Conservation (phyloP, 2,797 vertebrate species). For the Ambastaia sidthimunki region DNA sequence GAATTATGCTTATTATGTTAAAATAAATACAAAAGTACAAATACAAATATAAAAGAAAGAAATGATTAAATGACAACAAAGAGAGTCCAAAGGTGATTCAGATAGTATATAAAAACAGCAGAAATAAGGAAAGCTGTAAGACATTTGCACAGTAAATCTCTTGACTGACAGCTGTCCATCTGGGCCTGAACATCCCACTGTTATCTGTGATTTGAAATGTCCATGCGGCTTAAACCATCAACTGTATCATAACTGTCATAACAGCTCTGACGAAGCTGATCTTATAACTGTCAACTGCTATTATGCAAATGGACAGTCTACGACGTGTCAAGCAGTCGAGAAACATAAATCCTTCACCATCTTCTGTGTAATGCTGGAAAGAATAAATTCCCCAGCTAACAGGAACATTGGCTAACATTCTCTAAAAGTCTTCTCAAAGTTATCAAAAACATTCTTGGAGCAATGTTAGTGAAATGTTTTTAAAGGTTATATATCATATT, state of each 20-base stretch:
- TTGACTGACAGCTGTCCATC: constrained; percentile 24
- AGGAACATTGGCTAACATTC: too few relatives aligned
- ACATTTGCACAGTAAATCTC: constrained; percentile 16
- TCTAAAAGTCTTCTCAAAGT: too few relatives aligned
- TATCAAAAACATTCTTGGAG: too few relatives aligned
- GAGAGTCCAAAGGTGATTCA: background rate
- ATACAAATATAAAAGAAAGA: constrained; percentile 9
- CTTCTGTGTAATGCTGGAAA: background rate
- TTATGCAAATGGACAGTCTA: background rate
- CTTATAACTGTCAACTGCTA: constrained; percentile 3
- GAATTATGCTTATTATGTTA: too few relatives aligned
- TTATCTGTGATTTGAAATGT: background rate
- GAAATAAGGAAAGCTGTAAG: background rate
- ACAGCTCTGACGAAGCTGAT: constrained; percentile 4
- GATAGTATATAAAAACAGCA: background rate
- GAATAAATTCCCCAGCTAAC: background rate
- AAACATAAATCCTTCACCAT: constrained; percentile 4
- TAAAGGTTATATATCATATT: too few relatives aligned
- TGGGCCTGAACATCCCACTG: background rate
- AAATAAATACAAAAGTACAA: too few relatives aligned
- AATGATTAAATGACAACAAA: too few relatives aligned
- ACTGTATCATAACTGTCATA: constrained; percentile 35
- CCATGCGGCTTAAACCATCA: constrained; percentile 31
- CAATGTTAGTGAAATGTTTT: too few relatives aligned
- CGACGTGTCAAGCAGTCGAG: background rate